These are phyloP conservation scores for Piaya cayana DNA, from an alignment of 2,113 vertebrate species.

Conservation along the genomic window DNA sequence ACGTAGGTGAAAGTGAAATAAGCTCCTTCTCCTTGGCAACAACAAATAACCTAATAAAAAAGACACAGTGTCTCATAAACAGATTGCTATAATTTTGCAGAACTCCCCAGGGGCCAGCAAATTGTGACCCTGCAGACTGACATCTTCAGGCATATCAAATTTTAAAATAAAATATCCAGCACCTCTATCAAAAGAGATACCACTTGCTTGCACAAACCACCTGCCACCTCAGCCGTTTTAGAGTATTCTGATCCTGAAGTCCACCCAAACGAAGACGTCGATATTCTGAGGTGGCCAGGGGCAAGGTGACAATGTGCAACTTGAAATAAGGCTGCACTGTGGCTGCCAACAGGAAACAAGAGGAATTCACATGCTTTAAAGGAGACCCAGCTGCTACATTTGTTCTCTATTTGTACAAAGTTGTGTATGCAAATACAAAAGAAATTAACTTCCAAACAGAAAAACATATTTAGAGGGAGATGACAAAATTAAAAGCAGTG, in stretches of 20 bases:
- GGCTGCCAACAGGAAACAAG: background rate
- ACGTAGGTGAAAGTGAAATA: background rate
- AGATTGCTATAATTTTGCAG: background rate
- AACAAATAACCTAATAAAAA: conserved; percentile 6
- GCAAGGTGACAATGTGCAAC: background rate
- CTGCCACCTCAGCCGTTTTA: background rate
- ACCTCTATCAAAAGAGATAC: background rate
- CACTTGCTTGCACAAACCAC: background rate
- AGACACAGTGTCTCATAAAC: background rate
- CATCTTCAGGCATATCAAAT: background rate
- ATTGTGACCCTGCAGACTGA: background rate
- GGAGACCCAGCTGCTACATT: background rate
- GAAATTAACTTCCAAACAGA: background rate
- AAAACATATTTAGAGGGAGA: background rate
- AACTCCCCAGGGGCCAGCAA: background rate
- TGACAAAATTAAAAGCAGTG: background rate
- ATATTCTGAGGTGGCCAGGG: background rate
- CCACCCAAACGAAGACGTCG: background rate
- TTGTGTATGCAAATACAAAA: background rate
- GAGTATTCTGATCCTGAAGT: background rate
- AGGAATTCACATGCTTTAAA: background rate
- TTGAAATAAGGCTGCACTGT: background rate
- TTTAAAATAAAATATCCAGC: background rate
- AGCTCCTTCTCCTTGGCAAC: background rate
- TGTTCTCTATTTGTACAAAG: background rate